Evolutionary conservation across 1,140 invertebrate species (phyloP), one percentile per base, ranked within the genome.

Genomic region (Musca domestica): DNA sequence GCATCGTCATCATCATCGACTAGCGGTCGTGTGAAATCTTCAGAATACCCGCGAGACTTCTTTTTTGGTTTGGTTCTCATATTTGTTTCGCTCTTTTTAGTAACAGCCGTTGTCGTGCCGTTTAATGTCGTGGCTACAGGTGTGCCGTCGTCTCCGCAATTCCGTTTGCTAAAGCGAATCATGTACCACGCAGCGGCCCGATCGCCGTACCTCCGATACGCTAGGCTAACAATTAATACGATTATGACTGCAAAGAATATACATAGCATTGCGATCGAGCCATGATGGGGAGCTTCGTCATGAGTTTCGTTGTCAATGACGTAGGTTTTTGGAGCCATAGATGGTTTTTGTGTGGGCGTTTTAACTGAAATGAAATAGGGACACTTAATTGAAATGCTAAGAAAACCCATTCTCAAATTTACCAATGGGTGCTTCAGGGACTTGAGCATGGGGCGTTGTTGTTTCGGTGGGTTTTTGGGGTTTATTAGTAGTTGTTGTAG

Each of bases 401-500:
- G 27, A 30, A 41, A 9, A 41, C 34, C 2, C 3, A 5, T 41
- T 41, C 12, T 41, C n/a, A n/a, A 41, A 12, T 41, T 41, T 41
- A 41, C 34, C 34, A 41, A 41, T 41, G 4, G 34, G 34, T 2
- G n/a, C 20, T 20, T 51, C n/a, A 30, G 54, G n/a, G n/a, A 14
- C 30, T 30, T 14, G 0, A 6, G 19, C 3, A n/a, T 15, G 1
- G 25, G 23, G 0, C 2, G 23, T 30, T 17, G 15, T 30, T 48
- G 4, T 48, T 48, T 48, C 27, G 15, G 15, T 48, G 10, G 15
- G 15, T 15, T 48, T 48, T 48, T 48, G 10, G 4, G 49, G 49
- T 17, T 30, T 58, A 2, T 2, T 17, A 5, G 67, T 54, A 10
- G 71, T 63, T 14, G 65, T 64, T 19, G 19, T 66, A 34, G 54